phyloP scores from a whole-genome alignment of 2,888 invertebrate species.

The Galeruca laticollis region DNA sequence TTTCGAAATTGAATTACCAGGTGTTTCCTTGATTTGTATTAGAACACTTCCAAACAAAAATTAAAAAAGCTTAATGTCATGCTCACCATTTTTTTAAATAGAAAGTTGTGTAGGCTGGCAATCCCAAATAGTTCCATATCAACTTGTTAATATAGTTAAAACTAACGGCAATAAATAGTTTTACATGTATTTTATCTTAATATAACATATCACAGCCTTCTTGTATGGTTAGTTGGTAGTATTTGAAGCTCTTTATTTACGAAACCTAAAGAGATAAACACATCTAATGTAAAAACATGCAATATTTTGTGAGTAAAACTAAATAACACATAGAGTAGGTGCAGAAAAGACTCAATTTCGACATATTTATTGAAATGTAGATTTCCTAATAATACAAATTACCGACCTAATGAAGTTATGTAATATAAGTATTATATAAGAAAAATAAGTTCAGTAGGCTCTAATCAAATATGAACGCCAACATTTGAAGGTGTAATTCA shows the following conservation, averaged over 20 bases:
- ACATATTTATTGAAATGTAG: background rate
- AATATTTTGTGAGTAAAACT: conserved; percentile 9
- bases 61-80: conserved; percentile 47
- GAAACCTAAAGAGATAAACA: conserved; percentile 55
- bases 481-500: too few relatives aligned
- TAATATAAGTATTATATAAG: too few relatives aligned
- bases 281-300: conserved; percentile 30
- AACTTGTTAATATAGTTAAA: conserved; percentile 49
- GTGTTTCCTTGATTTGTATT: background rate
- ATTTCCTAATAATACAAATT: background rate
- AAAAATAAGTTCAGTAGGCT: too few relatives aligned
- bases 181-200: conserved; percentile 31
- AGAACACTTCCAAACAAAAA: conserved; percentile 14
- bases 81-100: conserved; percentile 56
- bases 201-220: conserved; percentile 59
- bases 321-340: background rate
- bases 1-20: background rate
- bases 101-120: conserved; percentile 43
- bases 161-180: conserved; percentile 36
- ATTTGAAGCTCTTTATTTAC: conserved; percentile 55
- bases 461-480: too few relatives aligned
- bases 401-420: too few relatives aligned
- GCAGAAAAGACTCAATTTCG: background rate
- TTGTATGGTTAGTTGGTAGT: conserved; percentile 56
- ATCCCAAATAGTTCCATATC: conserved; percentile 57